Conservation (phyloP, 2,888 invertebrate genomes). For the Cantharis rustica region DNA sequence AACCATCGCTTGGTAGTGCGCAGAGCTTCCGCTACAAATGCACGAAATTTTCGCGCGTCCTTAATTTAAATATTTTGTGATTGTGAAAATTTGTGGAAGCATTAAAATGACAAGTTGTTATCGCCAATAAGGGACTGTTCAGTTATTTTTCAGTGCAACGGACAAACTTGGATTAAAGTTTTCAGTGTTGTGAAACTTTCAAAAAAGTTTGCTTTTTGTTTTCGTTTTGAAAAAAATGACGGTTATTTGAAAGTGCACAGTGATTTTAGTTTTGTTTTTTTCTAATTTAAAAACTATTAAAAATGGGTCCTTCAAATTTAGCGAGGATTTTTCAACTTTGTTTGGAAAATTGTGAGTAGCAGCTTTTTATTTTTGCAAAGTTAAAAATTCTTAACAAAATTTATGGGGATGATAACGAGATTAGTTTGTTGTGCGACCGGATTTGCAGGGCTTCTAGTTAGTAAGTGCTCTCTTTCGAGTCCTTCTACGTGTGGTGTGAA, state of each 20-base stretch:
- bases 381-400: not conserved
- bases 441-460: conserved; percentile 16
- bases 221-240: not conserved
- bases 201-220: not conserved
- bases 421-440: conserved; percentile 15
- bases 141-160: not conserved
- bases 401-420: conserved; percentile 14
- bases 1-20: conserved; percentile 20
- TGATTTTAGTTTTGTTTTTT: conserved; percentile 9
- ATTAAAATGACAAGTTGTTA: not conserved
- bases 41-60: conserved; percentile 25
- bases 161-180: not conserved
- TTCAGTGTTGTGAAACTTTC: not conserved
- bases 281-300: not conserved
- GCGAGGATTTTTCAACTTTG: conserved; percentile 8
- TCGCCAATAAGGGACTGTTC: not conserved
- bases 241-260: conserved; percentile 4
- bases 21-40: conserved; percentile 15
- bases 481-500: not conserved
- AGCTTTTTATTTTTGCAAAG: not conserved
- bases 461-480: not conserved
- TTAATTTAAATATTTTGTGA: conserved; percentile 19
- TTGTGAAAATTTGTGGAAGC: conserved; percentile 5
- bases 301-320: not conserved
- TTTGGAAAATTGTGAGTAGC: conserved; percentile 5